A percentile compares a stretch with the other conserved stretches of the same genome.
Conservation (phyloP, 2,113 vertebrate species). For the Eptesicus fuscus region DNA sequence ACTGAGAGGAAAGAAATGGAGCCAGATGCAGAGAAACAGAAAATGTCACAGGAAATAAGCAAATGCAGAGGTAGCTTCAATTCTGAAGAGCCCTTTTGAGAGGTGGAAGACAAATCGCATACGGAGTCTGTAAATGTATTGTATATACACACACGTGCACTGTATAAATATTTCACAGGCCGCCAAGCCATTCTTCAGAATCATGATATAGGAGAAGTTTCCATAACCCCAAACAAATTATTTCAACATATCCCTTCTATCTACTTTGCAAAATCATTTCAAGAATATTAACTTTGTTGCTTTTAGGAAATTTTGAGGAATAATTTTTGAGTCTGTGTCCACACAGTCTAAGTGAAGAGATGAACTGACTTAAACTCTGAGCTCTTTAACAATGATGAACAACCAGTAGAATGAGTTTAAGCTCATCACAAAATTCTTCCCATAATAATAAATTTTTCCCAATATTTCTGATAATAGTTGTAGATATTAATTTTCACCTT, state of each 20-base stretch:
- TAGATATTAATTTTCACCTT: not conserved
- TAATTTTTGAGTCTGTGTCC: slow-evolving; percentile 35
- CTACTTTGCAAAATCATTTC: slow-evolving; percentile 44
- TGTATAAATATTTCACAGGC: slow-evolving; percentile 39
- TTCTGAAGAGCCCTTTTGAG: slow-evolving; percentile 41
- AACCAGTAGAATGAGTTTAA: not conserved
- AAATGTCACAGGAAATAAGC: slow-evolving; percentile 54
- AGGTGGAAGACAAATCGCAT: slow-evolving; percentile 28
- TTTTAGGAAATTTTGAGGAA: slow-evolving; percentile 38
- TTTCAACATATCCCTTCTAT: slow-evolving; percentile 43
- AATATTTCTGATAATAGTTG: not conserved
- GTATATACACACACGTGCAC: slow-evolving; percentile 36
- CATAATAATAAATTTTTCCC: not conserved
- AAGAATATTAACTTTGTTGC: slow-evolving; percentile 35
- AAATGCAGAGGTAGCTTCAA: slow-evolving; percentile 31
- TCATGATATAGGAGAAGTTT: not conserved
- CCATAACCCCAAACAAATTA: slow-evolving; percentile 1
- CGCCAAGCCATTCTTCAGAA: slow-evolving; percentile 21
- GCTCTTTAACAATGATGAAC: not conserved
- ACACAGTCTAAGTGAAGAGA: not conserved
- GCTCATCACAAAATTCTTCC: not conserved
- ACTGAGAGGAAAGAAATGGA: not conserved
- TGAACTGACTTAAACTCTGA: not conserved
- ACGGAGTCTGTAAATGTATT: not conserved
- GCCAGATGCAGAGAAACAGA: slow-evolving; percentile 56